Evolutionary conservation across 2,113 vertebrate genomes (phyloP).

Genomic region (Cottus gobio): DNA sequence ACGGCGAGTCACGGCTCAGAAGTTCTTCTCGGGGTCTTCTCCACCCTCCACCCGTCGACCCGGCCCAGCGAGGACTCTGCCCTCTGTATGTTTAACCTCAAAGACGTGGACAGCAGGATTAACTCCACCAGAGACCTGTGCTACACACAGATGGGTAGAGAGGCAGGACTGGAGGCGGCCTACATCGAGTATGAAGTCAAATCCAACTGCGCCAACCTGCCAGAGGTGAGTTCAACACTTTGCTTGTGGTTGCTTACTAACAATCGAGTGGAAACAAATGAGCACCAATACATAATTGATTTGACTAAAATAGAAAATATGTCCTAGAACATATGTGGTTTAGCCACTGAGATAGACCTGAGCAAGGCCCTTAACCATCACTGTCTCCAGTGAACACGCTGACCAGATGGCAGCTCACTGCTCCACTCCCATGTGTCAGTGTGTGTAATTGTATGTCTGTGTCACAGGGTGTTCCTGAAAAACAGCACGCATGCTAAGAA

Average conservation of each 20-base stretch:
- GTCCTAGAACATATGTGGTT: neutral
- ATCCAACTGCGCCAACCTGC: slow-evolving; percentile 94
- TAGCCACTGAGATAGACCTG: neutral
- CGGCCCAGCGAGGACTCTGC: slow-evolving; percentile 89
- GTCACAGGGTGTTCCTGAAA: neutral
- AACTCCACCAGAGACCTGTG: slow-evolving; percentile 92
- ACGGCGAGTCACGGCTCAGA: slow-evolving; percentile 62
- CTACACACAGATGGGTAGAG: slow-evolving; percentile 92
- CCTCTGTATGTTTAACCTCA: slow-evolving; percentile 90
- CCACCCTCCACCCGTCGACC: slow-evolving; percentile 80
- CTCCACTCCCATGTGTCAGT: neutral
- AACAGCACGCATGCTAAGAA: neutral
- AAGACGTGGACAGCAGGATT: slow-evolving; percentile 89
- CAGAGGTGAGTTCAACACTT: slow-evolving; percentile 84
- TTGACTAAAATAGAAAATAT: neutral
- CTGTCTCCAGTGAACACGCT: neutral
- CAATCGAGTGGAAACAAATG: neutral
- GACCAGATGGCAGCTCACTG: neutral
- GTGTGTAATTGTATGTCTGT: neutral
- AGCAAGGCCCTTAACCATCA: neutral
- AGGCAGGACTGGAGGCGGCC: slow-evolving; percentile 87
- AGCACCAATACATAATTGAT: neutral
- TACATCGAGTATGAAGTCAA: slow-evolving; percentile 98
- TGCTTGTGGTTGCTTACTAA: neutral
- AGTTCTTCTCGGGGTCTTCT: slow-evolving; percentile 91